Evolutionary conservation across 1,140 invertebrate species (phyloP), one percentile per base, ranked within the genome.

Genomic region (Venustaconcha ellipsiformis): DNA sequence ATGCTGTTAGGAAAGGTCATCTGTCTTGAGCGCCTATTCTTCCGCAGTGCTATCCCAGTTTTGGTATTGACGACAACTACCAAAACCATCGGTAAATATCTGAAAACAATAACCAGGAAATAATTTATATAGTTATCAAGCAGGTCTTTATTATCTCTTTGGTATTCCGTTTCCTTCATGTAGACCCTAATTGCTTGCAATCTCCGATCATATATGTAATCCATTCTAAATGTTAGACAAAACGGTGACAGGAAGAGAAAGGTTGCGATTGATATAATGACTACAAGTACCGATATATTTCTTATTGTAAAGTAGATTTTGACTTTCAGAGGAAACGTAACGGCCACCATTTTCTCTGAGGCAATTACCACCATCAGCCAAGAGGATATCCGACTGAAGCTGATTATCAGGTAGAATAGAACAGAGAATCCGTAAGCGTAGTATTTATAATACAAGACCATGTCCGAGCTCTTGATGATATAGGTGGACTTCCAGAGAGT

Each of bases 331-430:
- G 78, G 78, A 66, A 79, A 69, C 18, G 70, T 18, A 0, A 79
- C 73, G 55, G 78, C 78, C 12, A 79, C 55, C 18, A 74, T 75
- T 18, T 73, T 58, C 63, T 79, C 73, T 12, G 65, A 37, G 1
- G 78, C 70, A 64, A 79, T 79, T 1, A 75, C 14, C 37, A 79
- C 72, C 6, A 72, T 69, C 18, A 75, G 64, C 23, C 72, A 67
- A 30, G 78, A 62, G 12, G 72, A 74, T n/a, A 70, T 66, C 13
- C 74, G 57, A 23, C 73, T 63, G 58, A 72, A 72, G 17, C 65
- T 23, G 12, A 30, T 67, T 55, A 68, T 72, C 0, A 79, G 26
- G 69, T 75, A 75, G 57, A 57, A 79, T 4, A 79, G 58, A 15
- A 23, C 30, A 1, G 62, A 59, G 13, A 75, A 67, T 18, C 64